phyloP scores from a whole-genome alignment of 1,140 invertebrate genomes.

The Zaprionus vittiger region DNA sequence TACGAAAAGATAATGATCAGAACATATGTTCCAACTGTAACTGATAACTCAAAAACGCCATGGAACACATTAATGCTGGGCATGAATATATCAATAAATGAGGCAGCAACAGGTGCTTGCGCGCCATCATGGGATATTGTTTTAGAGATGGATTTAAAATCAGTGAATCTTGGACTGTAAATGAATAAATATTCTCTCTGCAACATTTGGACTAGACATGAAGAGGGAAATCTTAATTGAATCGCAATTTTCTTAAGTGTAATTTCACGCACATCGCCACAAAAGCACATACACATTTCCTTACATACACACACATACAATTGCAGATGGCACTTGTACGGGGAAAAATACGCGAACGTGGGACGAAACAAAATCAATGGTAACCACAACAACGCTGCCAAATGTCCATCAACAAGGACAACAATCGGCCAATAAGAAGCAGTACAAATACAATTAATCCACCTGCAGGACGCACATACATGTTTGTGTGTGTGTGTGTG shows the following conservation, averaged over 20 bases:
- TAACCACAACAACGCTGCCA: conserved; percentile 21
- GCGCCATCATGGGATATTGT: no score
- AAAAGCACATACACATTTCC: background rate
- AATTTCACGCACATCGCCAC: background rate
- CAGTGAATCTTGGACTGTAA: no score
- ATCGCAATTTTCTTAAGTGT: conserved; percentile 1
- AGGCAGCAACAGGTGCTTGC: no score
- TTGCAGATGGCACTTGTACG: background rate
- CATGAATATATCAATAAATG: no score
- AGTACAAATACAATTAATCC: conserved; percentile 74
- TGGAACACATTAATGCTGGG: no score
- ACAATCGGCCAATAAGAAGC: conserved; percentile 47
- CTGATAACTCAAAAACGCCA: no score
- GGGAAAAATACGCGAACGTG: background rate
- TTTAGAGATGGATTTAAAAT: no score
- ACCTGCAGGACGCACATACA: conserved; percentile 27
- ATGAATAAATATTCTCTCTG: no score
- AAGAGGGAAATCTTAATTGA: background rate
- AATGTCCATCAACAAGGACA: conserved; percentile 13
- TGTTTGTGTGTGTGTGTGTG: background rate
- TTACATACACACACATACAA: background rate
- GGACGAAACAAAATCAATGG: conserved; percentile 14
- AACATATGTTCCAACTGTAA: no score
- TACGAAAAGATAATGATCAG: no score
- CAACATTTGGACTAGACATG: no score